These are phyloP conservation scores for Montipora capitata DNA, from an alignment of 92 coral and sea anemone genomes.

Conservation along the genomic window DNA sequence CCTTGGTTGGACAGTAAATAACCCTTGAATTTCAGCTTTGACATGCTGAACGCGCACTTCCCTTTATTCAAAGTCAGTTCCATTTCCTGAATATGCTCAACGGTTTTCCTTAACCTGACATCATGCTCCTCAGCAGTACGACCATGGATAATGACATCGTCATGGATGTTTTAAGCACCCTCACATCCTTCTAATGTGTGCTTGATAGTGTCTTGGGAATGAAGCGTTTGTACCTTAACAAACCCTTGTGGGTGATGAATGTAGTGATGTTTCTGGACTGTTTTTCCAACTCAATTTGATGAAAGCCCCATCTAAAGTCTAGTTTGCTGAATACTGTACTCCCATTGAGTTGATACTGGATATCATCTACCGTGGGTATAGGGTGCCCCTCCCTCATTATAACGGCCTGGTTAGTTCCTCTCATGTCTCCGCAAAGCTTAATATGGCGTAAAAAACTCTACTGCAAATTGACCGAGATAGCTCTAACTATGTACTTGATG, in stretches of 20 bases:
- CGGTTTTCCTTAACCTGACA: slow-evolving; percentile 50
- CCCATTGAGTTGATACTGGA: slow-evolving; percentile 5
- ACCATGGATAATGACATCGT: slow-evolving; percentile 44
- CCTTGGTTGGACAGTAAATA: too few relatives aligned
- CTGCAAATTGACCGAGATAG: too few relatives aligned
- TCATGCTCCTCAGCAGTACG: slow-evolving; percentile 4
- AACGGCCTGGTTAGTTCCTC: background rate
- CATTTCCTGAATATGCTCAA: background rate
- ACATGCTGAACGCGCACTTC: too few relatives aligned
- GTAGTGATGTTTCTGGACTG: slow-evolving; percentile 8
- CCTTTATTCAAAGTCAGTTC: too few relatives aligned
- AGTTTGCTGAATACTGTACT: background rate
- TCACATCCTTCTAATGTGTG: slow-evolving; percentile 37
- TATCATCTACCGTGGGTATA: slow-evolving; percentile 2
- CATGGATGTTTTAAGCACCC: slow-evolving; percentile 64
- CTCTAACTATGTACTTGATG: too few relatives aligned
- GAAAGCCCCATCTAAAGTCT: background rate
- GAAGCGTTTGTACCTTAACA: background rate
- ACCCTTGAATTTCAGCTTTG: too few relatives aligned
- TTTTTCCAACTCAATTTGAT: background rate
- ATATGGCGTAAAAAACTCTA: background rate
- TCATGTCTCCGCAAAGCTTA: background rate
- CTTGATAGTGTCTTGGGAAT: too few relatives aligned
- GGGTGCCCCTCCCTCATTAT: slow-evolving; percentile 4
- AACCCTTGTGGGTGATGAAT: background rate